Percentiles rank a stretch among this genome's conserved stretches.
These are phyloP conservation scores for Micrasema longulum DNA, from an alignment of 1,140 invertebrate genomes.

Conservation along the genomic window DNA sequence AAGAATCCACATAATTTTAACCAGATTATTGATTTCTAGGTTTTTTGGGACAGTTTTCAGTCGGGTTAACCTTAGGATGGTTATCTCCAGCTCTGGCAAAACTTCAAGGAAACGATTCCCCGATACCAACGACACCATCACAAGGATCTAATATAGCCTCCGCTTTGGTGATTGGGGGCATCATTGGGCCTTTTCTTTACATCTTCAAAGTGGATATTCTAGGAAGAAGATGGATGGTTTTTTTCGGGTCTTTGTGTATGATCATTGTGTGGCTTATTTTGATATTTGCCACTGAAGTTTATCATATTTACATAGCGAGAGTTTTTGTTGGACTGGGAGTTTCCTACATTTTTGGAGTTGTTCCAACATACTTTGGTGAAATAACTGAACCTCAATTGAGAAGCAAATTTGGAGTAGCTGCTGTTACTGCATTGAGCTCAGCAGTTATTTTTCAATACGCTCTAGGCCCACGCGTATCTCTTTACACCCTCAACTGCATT, in stretches of 20 bases:
- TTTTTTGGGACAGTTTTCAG: constrained; percentile 24
- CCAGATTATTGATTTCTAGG: background rate
- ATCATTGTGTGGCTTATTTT: constrained; percentile 7
- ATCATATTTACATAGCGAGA: constrained; percentile 26
- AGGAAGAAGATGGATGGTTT: constrained; percentile 68
- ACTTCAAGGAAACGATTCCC: constrained; percentile 62
- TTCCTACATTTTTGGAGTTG: constrained; percentile 3
- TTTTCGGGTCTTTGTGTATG: constrained; percentile 2
- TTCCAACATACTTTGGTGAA: constrained; percentile 33
- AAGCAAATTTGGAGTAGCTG: constrained; percentile 6
- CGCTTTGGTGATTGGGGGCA: constrained; percentile 65
- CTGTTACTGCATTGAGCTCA: background rate
- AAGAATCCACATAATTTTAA: no score
- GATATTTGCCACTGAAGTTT: constrained; percentile 24
- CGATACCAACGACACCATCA: constrained; percentile 66
- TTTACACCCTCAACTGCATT: background rate
- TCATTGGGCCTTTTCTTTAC: constrained; percentile 62
- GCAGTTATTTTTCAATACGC: constrained; percentile 11
- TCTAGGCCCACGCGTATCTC: constrained; percentile 10
- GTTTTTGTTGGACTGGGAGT: constrained; percentile 22
- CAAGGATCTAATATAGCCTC: constrained; percentile 75
- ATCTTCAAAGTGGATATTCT: constrained; percentile 66
- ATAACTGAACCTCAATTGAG: constrained; percentile 30
- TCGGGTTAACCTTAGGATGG: constrained; percentile 63
- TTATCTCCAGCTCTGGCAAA: constrained; percentile 70